phyloP scores from a whole-genome alignment of 2,113 vertebrate species.

The Pao palembangensis region DNA sequence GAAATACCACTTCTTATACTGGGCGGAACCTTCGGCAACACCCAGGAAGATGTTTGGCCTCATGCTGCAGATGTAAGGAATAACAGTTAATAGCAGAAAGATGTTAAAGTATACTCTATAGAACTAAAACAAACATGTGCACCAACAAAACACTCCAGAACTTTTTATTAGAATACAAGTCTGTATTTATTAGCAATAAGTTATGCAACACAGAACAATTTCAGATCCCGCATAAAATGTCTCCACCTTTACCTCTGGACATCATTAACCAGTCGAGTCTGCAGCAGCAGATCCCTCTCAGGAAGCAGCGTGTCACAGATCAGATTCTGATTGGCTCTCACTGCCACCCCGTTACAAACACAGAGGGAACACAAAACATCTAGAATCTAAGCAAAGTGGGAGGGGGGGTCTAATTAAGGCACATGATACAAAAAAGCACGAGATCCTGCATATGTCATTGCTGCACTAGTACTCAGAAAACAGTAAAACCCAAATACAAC shows the following conservation, averaged over 20 bases:
- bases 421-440: no score
- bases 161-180: neutral
- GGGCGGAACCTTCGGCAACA: conserved; percentile 90
- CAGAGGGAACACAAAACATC: conserved; percentile 94
- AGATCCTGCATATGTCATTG: no score
- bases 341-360: conserved; percentile 95
- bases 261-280: conserved; percentile 91
- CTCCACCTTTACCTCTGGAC: conserved; percentile 85
- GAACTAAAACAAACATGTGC: neutral
- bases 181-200: neutral
- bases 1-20: conserved; percentile 98
- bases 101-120: neutral
- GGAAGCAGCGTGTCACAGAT: conserved; percentile 95
- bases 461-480: neutral
- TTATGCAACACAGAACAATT: neutral
- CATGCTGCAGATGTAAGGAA: conserved; percentile 75
- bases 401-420: neutral
- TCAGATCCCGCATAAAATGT: no score
- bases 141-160: neutral
- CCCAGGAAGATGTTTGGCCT: conserved; percentile 95
- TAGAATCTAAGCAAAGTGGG: conserved; percentile 78
- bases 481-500: neutral
- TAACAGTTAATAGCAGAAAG: neutral
- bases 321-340: conserved; percentile 94
- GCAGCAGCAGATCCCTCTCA: conserved; percentile 89